phyloP scores from a whole-genome alignment of 1,140 invertebrate species.

The Brachionus paranguensis region DNA sequence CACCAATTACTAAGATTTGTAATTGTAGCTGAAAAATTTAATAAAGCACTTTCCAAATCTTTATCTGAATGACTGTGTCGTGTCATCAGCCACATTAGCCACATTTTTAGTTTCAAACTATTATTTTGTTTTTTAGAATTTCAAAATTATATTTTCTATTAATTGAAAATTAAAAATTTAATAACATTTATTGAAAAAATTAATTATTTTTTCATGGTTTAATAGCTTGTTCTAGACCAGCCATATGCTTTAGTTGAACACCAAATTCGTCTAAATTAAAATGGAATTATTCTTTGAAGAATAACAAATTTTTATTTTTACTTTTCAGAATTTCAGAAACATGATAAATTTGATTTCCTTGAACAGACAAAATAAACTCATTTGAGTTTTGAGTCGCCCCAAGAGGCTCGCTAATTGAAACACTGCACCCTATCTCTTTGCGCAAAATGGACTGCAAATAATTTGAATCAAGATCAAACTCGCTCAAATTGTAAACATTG shows the following conservation, averaged over 20 bases:
- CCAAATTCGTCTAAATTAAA: slow-evolving; percentile 21
- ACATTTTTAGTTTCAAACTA: too few species aligned
- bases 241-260: slow-evolving; percentile 17
- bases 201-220: neutral
- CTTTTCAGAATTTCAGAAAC: slow-evolving; percentile 19
- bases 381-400: neutral
- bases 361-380: slow-evolving; percentile 19
- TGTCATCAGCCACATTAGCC: too few species aligned
- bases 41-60: too few species aligned
- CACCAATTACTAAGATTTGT: too few species aligned
- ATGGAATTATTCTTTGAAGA: neutral
- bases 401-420: neutral
- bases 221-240: slow-evolving; percentile 12
- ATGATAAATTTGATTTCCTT: slow-evolving; percentile 38
- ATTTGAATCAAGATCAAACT: slow-evolving; percentile 24
- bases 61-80: too few species aligned
- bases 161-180: neutral
- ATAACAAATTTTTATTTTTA: neutral
- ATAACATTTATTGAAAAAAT: neutral
- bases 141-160: neutral
- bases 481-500: neutral
- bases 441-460: slow-evolving; percentile 2
- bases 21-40: too few species aligned
- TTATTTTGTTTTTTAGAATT: neutral
- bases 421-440: slow-evolving; percentile 35